Percentiles rank a stretch among this genome's conserved stretches.
Conservation (phyloP, 2,113 vertebrate species). For the Gymnarchus niloticus region DNA sequence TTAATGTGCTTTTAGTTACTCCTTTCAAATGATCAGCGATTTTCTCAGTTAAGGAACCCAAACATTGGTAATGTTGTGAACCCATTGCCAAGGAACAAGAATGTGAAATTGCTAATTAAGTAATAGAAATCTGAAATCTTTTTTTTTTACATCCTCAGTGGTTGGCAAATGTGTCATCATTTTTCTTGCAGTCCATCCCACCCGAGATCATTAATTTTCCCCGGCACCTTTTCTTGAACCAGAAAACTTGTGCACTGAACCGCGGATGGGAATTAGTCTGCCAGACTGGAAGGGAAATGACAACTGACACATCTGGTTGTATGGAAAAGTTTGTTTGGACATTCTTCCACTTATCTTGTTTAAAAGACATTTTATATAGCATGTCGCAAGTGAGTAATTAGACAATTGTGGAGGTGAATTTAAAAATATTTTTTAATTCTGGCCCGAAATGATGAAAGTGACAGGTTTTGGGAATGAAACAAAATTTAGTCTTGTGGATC, state of each 20-base stretch:
- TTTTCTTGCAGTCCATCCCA: neutral
- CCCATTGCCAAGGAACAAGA: neutral
- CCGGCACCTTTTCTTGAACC: neutral
- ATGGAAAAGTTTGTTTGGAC: neutral
- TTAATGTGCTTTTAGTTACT: neutral
- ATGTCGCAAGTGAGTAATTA: neutral
- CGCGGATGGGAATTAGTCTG: neutral
- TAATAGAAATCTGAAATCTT: neutral
- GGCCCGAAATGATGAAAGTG: neutral
- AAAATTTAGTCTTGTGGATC: neutral
- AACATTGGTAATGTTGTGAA: neutral
- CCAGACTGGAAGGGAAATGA: neutral
- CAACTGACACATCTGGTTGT: neutral
- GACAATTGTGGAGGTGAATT: neutral
- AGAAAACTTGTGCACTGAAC: neutral
- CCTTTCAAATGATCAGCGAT: neutral
- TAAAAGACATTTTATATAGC: slow-evolving; percentile 6
- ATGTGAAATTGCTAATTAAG: neutral
- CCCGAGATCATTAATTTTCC: neutral
- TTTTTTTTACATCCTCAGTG: neutral
- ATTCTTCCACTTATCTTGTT: neutral
- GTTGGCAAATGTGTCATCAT: neutral
- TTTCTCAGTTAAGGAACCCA: neutral
- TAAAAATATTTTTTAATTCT: neutral
- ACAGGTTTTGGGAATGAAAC: too few relatives aligned